Conservation (phyloP, 2,797 vertebrate species). For the Sphenopsis melanotis region DNA sequence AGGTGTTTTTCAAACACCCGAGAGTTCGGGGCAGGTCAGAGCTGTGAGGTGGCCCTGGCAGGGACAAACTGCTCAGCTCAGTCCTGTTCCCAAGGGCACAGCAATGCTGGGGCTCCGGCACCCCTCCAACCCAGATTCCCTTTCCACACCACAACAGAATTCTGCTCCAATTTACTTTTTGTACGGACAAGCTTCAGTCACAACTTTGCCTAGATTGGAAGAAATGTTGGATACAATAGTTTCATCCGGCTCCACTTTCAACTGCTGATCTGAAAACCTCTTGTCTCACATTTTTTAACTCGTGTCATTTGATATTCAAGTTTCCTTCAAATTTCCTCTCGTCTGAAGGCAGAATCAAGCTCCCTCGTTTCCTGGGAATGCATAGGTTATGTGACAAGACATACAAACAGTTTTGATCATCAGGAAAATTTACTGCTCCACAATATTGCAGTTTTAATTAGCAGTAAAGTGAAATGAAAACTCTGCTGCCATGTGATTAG, state of each 20-base stretch:
- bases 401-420: conserved; percentile 38
- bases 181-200: conserved; percentile 17
- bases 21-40: not conserved
- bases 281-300: conserved; percentile 40
- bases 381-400: conserved; percentile 57
- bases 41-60: not conserved
- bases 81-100: not conserved
- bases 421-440: not conserved
- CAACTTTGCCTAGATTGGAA: conserved; percentile 23
- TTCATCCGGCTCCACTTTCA: conserved; percentile 51
- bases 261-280: conserved; percentile 43
- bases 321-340: conserved; percentile 46
- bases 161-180: conserved; percentile 26
- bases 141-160: not conserved
- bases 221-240: conserved; percentile 53
- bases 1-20: not conserved
- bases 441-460: conserved; percentile 20
- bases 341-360: conserved; percentile 48
- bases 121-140: not conserved
- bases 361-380: conserved; percentile 3
- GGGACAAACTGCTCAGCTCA: not conserved
- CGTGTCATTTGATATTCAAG: conserved; percentile 48
- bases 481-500: not conserved
- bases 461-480: not conserved
- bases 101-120: not conserved